Percentiles rank a stretch among this genome's conserved stretches.
phyloP scores from a whole-genome alignment of 1,140 invertebrate genomes.

The Drosophila parabipectinata region DNA sequence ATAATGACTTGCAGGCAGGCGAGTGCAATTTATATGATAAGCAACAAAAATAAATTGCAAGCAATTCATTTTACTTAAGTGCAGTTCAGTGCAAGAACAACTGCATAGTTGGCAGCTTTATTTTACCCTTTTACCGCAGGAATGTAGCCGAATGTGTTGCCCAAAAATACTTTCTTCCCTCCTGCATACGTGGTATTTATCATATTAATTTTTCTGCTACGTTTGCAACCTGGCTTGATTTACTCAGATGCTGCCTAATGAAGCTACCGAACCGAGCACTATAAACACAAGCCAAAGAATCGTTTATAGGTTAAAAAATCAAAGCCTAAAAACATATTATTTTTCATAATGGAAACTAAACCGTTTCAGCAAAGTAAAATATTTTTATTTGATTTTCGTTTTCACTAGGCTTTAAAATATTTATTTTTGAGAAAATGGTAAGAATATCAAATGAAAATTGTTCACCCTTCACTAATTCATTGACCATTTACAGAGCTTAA shows the following conservation, averaged over 20 bases:
- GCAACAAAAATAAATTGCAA: constrained; percentile 80
- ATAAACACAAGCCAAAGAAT: constrained; percentile 9
- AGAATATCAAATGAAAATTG: too few species aligned
- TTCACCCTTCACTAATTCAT: too few species aligned
- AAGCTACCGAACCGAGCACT: constrained; percentile 4
- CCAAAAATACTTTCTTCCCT: constrained; percentile 22
- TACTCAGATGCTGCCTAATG: constrained; percentile 52
- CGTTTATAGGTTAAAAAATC: too few species aligned
- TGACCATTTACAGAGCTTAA: background rate
- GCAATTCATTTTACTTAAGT: constrained; percentile 81
- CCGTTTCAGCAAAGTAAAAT: too few species aligned
- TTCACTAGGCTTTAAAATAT: too few species aligned
- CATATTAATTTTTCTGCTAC: constrained; percentile 60
- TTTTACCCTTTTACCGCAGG: constrained; percentile 20
- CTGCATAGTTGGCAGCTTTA: constrained; percentile 47
- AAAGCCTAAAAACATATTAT: background rate
- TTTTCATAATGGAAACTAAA: too few species aligned
- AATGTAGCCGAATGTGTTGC: constrained; percentile 6
- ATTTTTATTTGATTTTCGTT: too few species aligned
- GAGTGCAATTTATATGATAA: constrained; percentile 81
- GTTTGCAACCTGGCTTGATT: constrained; percentile 51
- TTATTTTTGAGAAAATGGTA: too few species aligned
- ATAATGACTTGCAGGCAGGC: constrained; percentile 76
- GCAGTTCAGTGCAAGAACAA: constrained; percentile 47
- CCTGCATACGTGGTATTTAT: constrained; percentile 39